Base-by-base conservation (phyloP, 2,888 invertebrate species). In the Tiliacea citrago region DNA sequence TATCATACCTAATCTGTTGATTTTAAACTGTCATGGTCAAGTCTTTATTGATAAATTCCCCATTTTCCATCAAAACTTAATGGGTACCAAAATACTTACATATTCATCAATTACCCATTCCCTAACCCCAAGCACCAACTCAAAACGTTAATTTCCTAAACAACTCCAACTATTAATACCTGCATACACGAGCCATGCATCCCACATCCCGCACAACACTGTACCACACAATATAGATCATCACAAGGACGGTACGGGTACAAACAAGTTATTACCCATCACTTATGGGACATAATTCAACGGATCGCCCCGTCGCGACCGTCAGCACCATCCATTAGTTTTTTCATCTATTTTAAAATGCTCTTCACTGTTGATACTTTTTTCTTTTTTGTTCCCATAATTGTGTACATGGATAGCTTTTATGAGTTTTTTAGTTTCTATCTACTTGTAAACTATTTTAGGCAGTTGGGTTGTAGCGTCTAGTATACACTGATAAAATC, bases 331-430 rank as follows among this genome's bases (percentile, higher is more conserved):
- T 55, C 88, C 86, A 90, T 91, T 91, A 86, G 82, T 90, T 92
- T 91, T 90, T 90, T 89, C 88, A 90, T 92, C 90, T 91, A 90
- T 91, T 93, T 92, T 92, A 88, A 91, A 90, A 88, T 77, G 73
- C 73, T 84, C 83, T 75, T 77, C 73, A 72, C 78, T 78, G 63
- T 68, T 63, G 73, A 39, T 60, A 35, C 13, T 42, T 55, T 69
- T 77, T 72, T 65, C 58, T 51, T 76, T 75, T 84, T 78, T 68
- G 61, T 62, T 68, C 55, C 21, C 71, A 39, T 82, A 68, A 79
- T 77, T 83, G 78, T 74, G 69, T 75, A 68, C 77, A 70, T 55
- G 80, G 63, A 76, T 60, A 60, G 82, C 68, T 68, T 77, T 82
- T 82, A 79, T 82, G 70, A 73, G 73, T n/a, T 71, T 79, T 70